Conservation (phyloP, 2,888 invertebrate genomes). For the Cataglyphis albicans region DNA sequence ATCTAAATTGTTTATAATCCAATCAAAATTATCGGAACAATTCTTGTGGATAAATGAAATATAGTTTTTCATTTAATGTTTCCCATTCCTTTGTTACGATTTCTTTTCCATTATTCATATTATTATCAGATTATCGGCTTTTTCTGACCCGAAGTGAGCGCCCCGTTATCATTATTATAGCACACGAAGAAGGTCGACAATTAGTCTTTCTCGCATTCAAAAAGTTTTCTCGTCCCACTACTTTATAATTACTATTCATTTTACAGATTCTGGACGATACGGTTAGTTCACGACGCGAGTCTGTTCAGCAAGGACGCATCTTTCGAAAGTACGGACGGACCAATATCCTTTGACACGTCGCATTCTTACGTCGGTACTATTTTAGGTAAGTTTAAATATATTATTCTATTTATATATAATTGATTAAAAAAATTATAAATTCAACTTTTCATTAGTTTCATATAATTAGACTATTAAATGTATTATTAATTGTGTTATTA, state of each 20-base stretch:
- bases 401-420: background rate
- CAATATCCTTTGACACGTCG: slow-evolving; percentile 82
- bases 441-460: background rate
- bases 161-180: slow-evolving; percentile 59
- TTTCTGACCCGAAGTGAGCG: slow-evolving; percentile 34
- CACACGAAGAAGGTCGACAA: slow-evolving; percentile 58
- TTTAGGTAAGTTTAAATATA: slow-evolving; percentile 79
- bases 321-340: slow-evolving; percentile 82
- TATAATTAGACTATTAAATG: background rate
- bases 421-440: background rate
- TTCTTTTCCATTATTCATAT: slow-evolving; percentile 40
- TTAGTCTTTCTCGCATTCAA: slow-evolving; percentile 43
- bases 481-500: background rate
- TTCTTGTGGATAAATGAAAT: background rate
- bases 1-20: background rate
- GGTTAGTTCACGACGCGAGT: slow-evolving; percentile 80
- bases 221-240: background rate
- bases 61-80: slow-evolving; percentile 1
- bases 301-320: slow-evolving; percentile 83
- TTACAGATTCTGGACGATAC: slow-evolving; percentile 83
- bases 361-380: slow-evolving; percentile 84
- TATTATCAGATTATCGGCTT: slow-evolving; percentile 62
- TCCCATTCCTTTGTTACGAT: slow-evolving; percentile 1
- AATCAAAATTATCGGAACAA: background rate
- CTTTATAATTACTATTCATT: slow-evolving; percentile 19